Evolutionary conservation across 2,113 vertebrate genomes (phyloP).

Genomic region (Pelobates fuscus): DNA sequence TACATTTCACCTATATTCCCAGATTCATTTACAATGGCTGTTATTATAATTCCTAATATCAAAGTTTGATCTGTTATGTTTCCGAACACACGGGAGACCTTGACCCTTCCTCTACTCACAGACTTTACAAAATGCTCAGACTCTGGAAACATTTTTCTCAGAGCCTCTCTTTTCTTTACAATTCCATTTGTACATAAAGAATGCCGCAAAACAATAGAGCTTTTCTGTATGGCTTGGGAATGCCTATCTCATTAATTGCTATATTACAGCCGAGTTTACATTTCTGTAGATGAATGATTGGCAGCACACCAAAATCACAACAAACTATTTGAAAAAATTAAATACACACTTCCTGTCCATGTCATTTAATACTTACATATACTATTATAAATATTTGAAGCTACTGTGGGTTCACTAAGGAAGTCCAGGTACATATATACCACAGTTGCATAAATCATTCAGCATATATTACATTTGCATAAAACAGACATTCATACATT

Average conservation of each 20-base stretch:
- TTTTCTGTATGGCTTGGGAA: slow-evolving; percentile 33
- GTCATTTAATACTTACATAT: background rate
- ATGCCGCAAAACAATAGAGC: slow-evolving; percentile 31
- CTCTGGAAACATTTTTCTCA: slow-evolving; percentile 27
- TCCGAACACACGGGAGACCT: slow-evolving; percentile 35
- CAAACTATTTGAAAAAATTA: background rate
- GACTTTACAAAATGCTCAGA: slow-evolving; percentile 20
- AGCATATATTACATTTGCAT: no score
- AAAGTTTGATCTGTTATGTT: slow-evolving; percentile 42
- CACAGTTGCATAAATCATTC: no score
- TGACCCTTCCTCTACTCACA: slow-evolving; percentile 38
- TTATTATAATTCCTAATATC: slow-evolving; percentile 23
- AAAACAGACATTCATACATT: no score
- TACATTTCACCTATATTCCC: slow-evolving; percentile 15
- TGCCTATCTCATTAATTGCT: slow-evolving; percentile 36
- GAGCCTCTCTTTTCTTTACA: slow-evolving; percentile 23
- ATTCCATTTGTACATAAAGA: slow-evolving; percentile 37
- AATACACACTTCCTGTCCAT: background rate
- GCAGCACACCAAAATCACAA: slow-evolving; percentile 19
- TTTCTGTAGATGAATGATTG: slow-evolving; percentile 27
- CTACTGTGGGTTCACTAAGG: no score
- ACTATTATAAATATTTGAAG: background rate
- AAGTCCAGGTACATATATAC: no score
- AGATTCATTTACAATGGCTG: slow-evolving; percentile 16
- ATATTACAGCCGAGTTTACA: slow-evolving; percentile 38